Conservation (phyloP, 2,888 invertebrate genomes). For the Cremastobaeus sp. region DNA sequence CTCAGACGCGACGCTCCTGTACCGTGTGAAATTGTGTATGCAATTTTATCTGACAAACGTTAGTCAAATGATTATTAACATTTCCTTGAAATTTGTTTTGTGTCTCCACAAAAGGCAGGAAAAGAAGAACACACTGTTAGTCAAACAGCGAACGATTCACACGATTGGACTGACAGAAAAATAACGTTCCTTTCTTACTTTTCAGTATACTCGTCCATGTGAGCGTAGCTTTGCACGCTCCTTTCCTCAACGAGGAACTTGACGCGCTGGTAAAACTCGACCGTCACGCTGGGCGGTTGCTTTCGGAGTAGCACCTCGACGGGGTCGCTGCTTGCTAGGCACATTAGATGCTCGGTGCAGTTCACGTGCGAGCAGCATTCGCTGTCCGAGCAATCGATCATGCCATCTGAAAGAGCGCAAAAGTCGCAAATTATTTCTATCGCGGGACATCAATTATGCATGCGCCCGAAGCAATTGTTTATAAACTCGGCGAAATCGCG, state of each 20-base stretch:
- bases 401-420: constrained; percentile 95
- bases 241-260: constrained; percentile 99
- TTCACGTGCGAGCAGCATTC: constrained; percentile 96
- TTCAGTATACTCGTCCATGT: constrained; percentile 98
- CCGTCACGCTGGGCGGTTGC: constrained; percentile 97
- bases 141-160: constrained; percentile 58
- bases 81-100: too few relatives aligned
- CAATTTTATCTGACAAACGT: background rate
- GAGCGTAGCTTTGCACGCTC: constrained; percentile 98
- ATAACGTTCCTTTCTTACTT: constrained; percentile 85
- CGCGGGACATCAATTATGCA: too few relatives aligned
- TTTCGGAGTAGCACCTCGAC: constrained; percentile 96
- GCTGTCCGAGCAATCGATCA: constrained; percentile 98
- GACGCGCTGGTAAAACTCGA: constrained; percentile 98
- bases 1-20: constrained; percentile 14
- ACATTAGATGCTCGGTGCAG: constrained; percentile 95
- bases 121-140: constrained; percentile 43
- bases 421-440: background rate
- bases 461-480: too few relatives aligned
- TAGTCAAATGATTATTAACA: background rate
- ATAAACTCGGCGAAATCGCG: too few relatives aligned
- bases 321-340: constrained; percentile 96
- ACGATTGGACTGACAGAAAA: constrained; percentile 42
- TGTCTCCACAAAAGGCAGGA: constrained; percentile 22
- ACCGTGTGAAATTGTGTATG: constrained; percentile 3